Conservation (phyloP, 2,113 vertebrate species). For the Myotis yumanensis region DNA sequence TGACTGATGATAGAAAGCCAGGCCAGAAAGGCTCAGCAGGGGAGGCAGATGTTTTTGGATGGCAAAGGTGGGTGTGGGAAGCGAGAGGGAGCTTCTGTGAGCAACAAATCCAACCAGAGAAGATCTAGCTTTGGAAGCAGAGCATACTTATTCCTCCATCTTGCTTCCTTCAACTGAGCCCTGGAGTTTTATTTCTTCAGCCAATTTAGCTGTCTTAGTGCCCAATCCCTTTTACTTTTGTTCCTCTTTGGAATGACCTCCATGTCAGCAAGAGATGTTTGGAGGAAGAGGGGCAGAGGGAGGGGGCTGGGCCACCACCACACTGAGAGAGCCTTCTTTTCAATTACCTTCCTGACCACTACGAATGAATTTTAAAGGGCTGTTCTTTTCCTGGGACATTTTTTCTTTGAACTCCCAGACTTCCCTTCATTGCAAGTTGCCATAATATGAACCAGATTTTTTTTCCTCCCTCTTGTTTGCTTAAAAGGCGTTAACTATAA, state of each 20-base stretch:
- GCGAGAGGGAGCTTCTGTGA: background rate
- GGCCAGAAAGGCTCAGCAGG: background rate
- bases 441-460: slow-evolving; percentile 80
- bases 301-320: background rate
- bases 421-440: slow-evolving; percentile 71
- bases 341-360: slow-evolving; percentile 66
- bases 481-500: slow-evolving; percentile 79
- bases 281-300: background rate
- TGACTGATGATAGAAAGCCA: background rate
- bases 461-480: slow-evolving; percentile 66
- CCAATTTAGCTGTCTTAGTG: slow-evolving; percentile 40
- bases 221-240: slow-evolving; percentile 66
- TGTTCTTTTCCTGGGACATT: slow-evolving; percentile 61
- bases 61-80: background rate
- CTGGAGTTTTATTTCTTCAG: slow-evolving; percentile 40
- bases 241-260: slow-evolving; percentile 64
- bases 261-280: background rate
- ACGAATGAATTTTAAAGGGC: slow-evolving; percentile 63
- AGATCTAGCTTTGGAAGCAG: background rate
- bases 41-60: background rate
- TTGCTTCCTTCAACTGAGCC: slow-evolving; percentile 34
- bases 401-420: slow-evolving; percentile 76
- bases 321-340: slow-evolving; percentile 64
- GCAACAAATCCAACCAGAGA: background rate
- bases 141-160: background rate